These are phyloP conservation scores for Coremacera marginata DNA, from an alignment of 2,888 invertebrate genomes.

Conservation along the genomic window DNA sequence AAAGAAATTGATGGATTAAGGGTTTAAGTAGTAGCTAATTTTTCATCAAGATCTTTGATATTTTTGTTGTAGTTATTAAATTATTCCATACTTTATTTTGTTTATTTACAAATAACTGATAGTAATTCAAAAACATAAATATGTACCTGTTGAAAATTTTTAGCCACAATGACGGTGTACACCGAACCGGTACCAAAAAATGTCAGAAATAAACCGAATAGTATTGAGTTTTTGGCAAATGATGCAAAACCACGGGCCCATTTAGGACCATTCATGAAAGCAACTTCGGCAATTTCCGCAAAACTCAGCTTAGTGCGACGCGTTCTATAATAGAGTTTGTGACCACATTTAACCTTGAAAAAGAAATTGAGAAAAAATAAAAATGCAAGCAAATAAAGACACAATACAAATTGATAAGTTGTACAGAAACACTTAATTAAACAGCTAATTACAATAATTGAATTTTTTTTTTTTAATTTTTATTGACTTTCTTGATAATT, in stretches of 20 bases:
- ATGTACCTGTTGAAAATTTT: slow-evolving; percentile 79
- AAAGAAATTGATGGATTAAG: too few relatives aligned
- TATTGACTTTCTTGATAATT: too few relatives aligned
- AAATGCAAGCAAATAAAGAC: background rate
- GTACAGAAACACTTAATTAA: too few relatives aligned
- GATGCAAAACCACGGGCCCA: slow-evolving; percentile 76
- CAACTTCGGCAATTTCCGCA: slow-evolving; percentile 86
- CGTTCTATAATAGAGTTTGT: slow-evolving; percentile 81
- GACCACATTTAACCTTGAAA: slow-evolving; percentile 83
- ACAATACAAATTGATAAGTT: background rate
- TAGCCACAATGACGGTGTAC: slow-evolving; percentile 93
- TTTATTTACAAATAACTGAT: too few relatives aligned
- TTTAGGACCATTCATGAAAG: slow-evolving; percentile 83
- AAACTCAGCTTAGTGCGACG: slow-evolving; percentile 83
- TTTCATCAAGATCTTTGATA: too few relatives aligned
- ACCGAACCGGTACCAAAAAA: slow-evolving; percentile 98
- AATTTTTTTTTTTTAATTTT: too few relatives aligned
- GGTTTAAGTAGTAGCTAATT: too few relatives aligned
- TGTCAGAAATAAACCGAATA: slow-evolving; percentile 79
- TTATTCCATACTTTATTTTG: too few relatives aligned
- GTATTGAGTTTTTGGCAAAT: slow-evolving; percentile 64
- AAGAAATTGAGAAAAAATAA: background rate
- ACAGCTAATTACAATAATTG: too few relatives aligned
- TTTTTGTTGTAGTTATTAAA: too few relatives aligned
- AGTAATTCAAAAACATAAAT: too few relatives aligned